Percentiles rank a stretch among this genome's conserved stretches.
phyloP scores from a whole-genome alignment of 2,888 invertebrate genomes.

The Heliconius cydno region DNA sequence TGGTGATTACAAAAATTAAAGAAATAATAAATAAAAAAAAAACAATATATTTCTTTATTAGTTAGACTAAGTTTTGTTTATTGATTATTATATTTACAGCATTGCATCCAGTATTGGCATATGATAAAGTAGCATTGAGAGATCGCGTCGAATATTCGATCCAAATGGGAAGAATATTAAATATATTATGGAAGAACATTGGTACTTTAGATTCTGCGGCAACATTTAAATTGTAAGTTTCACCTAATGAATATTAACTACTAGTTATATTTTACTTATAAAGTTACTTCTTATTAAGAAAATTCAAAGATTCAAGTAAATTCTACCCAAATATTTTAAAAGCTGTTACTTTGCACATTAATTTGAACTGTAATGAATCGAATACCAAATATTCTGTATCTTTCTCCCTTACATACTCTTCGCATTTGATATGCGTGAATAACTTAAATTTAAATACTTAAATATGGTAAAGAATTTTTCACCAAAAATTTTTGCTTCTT shows the following conservation, averaged over 20 bases:
- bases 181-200: slow-evolving; percentile 85
- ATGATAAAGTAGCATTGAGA: slow-evolving; percentile 78
- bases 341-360: not conserved
- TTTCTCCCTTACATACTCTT: too few species aligned
- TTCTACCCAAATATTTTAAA: not conserved
- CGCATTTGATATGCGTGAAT: too few species aligned
- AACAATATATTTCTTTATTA: too few species aligned
- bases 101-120: slow-evolving; percentile 61
- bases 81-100: slow-evolving; percentile 55
- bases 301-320: not conserved
- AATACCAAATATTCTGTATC: too few species aligned
- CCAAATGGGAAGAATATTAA: slow-evolving; percentile 78
- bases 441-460: too few species aligned
- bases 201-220: slow-evolving; percentile 75
- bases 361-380: too few species aligned
- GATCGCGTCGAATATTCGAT: slow-evolving; percentile 75
- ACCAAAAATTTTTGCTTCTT: not conserved
- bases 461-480: too few species aligned
- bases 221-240: slow-evolving; percentile 74
- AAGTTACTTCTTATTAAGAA: not conserved
- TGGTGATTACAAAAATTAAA: too few species aligned
- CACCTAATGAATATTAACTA: too few species aligned
- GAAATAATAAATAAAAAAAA: too few species aligned
- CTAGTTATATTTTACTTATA: not conserved
- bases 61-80: not conserved